Evolutionary conservation across 2,797 vertebrate species (phyloP), one percentile per base, ranked within the genome.

Genomic region (Chaunax sp.): DNA sequence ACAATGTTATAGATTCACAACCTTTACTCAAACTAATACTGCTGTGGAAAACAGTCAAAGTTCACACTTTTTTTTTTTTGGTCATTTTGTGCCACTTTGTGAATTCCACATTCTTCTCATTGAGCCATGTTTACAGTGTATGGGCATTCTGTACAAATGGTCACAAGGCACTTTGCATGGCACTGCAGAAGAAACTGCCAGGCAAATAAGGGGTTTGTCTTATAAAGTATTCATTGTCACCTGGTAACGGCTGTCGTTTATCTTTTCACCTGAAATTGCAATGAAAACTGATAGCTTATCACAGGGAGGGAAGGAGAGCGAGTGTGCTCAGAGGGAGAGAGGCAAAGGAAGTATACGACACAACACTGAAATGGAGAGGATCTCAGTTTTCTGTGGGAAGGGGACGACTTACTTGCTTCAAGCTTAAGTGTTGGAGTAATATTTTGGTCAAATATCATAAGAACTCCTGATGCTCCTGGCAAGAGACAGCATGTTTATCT

Each of bases 201-300:
- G 93, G 93, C 94, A 95, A 95, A 95, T 94, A 93, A 94, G 92
- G 89, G 92, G 92, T 94, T 94, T 93, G 94, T 94, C 94, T 95
- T 94, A 94, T 95, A 94, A 95, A 95, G 93, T 94, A 95, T 95
- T 94, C 93, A 95, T 95, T 94, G 94, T 94, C 93, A 95, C 93
- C 93, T 94, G 92, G 94, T 95, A 95, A 95, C 94, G 87, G 93
- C 92, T 75, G 85, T 72, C 91, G 93, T 94, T 95, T 94, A 94
- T 94, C 93, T 93, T 94, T 94, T 95, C 93, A 94, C 94, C 93
- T 94, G 93, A 95, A 95, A 94, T 94, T 95, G 94, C 93, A 95
- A 94, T 92, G 92, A 93, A 95, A 94, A 94, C 91, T 90, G 94
- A 95, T 94, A 95, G 92, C 92, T 94, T 94, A 95, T 95, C 94